phyloP scores from a whole-genome alignment of 2,888 invertebrate genomes.

The Theretra japonica region DNA sequence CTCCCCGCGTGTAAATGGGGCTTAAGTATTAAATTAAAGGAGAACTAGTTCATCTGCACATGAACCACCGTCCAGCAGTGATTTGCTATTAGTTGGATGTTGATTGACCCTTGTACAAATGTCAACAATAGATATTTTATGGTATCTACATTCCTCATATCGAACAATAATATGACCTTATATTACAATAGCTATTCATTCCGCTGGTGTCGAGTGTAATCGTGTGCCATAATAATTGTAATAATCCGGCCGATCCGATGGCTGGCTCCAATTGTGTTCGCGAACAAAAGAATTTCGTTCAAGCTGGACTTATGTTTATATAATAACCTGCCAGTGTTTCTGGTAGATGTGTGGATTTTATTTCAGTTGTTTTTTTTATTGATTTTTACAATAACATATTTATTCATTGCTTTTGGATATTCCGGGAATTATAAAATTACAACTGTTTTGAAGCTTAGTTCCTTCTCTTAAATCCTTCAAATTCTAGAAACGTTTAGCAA shows the following conservation, averaged over 20 bases:
- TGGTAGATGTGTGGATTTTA: background rate
- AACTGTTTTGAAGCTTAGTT: no score
- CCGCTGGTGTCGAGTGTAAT: background rate
- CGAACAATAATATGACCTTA: background rate
- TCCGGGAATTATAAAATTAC: background rate
- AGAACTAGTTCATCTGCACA: no score
- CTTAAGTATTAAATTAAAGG: no score
- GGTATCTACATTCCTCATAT: no score
- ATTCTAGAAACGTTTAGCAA: no score
- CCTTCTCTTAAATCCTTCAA: no score
- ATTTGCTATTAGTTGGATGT: no score
- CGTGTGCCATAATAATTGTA: background rate
- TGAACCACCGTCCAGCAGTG: no score
- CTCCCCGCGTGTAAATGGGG: no score
- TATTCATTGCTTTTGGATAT: background rate
- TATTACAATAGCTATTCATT: background rate
- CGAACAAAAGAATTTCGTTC: slow-evolving; percentile 21
- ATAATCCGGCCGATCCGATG: slow-evolving; percentile 12
- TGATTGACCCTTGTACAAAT: no score
- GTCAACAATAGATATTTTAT: no score
- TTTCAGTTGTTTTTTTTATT: background rate
- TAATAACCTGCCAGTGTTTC: slow-evolving; percentile 8
- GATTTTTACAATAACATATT: background rate
- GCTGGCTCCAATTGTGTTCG: slow-evolving; percentile 3
- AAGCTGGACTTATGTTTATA: background rate